Base-by-base conservation (phyloP, 92 coral and sea anemone genomes). In the Epizoanthus illoricatus region DNA sequence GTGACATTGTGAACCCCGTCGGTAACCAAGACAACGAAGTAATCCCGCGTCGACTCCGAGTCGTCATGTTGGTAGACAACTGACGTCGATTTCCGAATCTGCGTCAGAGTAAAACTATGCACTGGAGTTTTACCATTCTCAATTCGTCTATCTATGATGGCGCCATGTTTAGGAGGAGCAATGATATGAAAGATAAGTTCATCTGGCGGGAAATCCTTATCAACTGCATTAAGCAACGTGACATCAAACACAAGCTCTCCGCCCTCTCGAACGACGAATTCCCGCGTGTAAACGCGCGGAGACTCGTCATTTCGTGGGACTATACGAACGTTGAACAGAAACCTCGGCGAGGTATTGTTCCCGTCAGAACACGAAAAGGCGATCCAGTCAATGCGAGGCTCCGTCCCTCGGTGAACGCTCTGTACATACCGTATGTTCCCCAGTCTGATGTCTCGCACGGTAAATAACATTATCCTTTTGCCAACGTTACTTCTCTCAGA, bases 281-380 rank as follows among this genome's bases (percentile, higher is more conserved):
- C 91, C 11, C 92, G 93, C 61, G 86, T 86, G 83, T 87, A 91
- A 57, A 96, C 79, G 43, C 89, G 89, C 65, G 99, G 99, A 3
- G 74, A 75, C 85, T 96, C 99, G 74, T 96, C 99, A 73, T 96
- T 96, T 64, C 84, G 91, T 65, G 98, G 98, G 42, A 84, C 65
- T 49, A 97, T 97, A 28, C 84, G 84, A 56, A 97, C 86, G 54
- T 84, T 97, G 23, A 97, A 79, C 64, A 94, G 80, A 75, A 91
- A 86, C 56, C 99, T 85, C 43, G 90, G 90, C 1, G 99, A 97
- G 3, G 91, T 85, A 61, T 92, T 91, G 21, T 82, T 73, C 21
- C 93, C 87, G 66, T 97, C 99, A 42, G 98, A 81, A 21, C 99
- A 97, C n/a, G 94, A 90, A 82, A 97, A 88, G 4, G 99, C 99